Evolutionary conservation across 1,140 invertebrate genomes (phyloP), one percentile per base, ranked within the genome.

Genomic region (Xylocopa sonorina): DNA sequence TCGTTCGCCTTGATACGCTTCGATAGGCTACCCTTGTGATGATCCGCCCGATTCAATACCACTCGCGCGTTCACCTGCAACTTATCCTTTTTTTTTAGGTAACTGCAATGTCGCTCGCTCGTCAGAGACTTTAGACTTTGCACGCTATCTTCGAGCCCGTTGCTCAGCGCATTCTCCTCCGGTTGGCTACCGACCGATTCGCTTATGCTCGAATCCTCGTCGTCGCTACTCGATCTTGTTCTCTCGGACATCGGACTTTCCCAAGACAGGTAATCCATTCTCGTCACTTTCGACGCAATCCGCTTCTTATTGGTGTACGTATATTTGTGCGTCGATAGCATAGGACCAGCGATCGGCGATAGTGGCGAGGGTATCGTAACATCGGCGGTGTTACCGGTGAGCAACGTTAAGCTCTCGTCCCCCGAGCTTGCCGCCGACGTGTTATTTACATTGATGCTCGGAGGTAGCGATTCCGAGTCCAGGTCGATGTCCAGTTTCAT

Each of bases 301-400:
- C 90, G 89, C n/a, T 92, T 92, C 41, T 92, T 92, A 60, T 93
- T 93, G 2, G 90, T 57, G 57, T 93, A 93, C 0, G 92, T 93
- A 62, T 90, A 93, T 51, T 92, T 92, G 87, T 92, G 90, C 79
- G 90, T 91, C n/a, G 91, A 89, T 0, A 92, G 69, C 3, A 93
- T 78, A 14, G 92, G 90, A 0, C 91, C 92, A 18, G 91, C 90
- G n/a, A 92, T 88, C 1, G 92, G 91, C 24, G 92, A 92, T 0
- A 93, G 81, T 0, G 92, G 91, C 16, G 91, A 93, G 0, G 90
- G 88, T 80, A 92, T 92, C 0, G 92, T 92, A 0, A 92, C 90
- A 4, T 91, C 91, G 5, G 90, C 89, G 5, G 88, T 89, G 55
- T 88, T 91, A 24, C 87, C 81, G n/a, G 89, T 86, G 0, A 92